Evolutionary conservation across 2,888 invertebrate species (phyloP), one percentile per base, ranked within the genome.

Genomic region (Cerastis rubricosa): DNA sequence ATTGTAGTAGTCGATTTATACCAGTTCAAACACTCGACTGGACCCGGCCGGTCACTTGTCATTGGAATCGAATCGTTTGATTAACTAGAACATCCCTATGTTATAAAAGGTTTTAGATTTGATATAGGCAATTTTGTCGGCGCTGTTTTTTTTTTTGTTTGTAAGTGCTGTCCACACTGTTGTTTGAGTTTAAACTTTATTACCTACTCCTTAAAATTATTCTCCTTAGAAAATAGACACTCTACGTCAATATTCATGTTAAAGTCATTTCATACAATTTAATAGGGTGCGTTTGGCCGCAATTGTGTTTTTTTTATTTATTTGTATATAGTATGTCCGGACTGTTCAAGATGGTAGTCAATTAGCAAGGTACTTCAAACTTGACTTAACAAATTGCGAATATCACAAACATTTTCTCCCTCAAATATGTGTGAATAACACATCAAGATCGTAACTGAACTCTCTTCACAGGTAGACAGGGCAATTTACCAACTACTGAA

Each of bases 31-130:
- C 77, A 80, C 78, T 86, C 75, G 78, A 86, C 81, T 85, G 71
- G 78, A 83, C 66, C 67, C 72, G 67, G 66, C 70, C 71, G 59
- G 64, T 71, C 84, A 83, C 85, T 86, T 80, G 84, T 87, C 85
- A 84, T 78, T 78, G 76, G 72, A 84, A 74, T 78, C 71, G 71
- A 76, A 71, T 76, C 64, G 68, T 85, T 78, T 85, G 73, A 85
- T 85, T 87, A 69, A 78, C 80, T 86, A 61, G 80, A 76, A 78
- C 84, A 66, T 78, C 54, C 67, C 67, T 71, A 75, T 75, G 63
- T 61, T 70, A 47, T 70, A 63, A 70, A 70, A 83, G 54, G 70
- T 70, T 70, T 57, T 47, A 43, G 11, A n/a, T 51, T n/a, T 25
- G 68, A 57, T 69, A 43, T 43, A 61, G 66, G 78, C 59, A 47